Evolutionary conservation across 1,140 invertebrate species (phyloP).

Genomic region (Spodoptera frugiperda): DNA sequence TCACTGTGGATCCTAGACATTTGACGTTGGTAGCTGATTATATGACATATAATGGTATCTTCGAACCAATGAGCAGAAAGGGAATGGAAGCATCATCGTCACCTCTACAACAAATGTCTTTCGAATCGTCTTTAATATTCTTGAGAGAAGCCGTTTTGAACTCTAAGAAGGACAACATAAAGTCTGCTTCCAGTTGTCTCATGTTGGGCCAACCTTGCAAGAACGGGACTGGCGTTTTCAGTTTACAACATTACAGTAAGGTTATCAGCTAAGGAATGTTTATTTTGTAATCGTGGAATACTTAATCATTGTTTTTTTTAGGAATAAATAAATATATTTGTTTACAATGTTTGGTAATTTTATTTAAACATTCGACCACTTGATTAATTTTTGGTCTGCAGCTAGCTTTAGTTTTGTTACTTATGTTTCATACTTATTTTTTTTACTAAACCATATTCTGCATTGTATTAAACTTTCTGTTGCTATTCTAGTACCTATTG

Average conservation of each 20-base stretch:
- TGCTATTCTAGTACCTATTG: too few species aligned
- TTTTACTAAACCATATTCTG: too few species aligned
- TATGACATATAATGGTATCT: conserved; percentile 98
- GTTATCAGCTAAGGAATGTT: conserved; percentile 41
- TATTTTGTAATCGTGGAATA: background rate
- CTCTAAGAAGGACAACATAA: conserved; percentile 90
- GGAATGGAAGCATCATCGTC: conserved; percentile 96
- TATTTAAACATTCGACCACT: too few species aligned
- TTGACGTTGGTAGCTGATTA: conserved; percentile 97
- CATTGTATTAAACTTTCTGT: too few species aligned
- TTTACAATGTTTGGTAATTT: background rate
- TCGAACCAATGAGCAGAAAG: conserved; percentile 95
- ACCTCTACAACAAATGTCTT: conserved; percentile 99
- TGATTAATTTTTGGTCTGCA: too few species aligned
- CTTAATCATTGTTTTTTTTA: conserved; percentile 28
- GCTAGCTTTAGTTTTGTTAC: too few species aligned
- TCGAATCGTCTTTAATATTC: conserved; percentile 96
- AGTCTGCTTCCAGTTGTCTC: conserved; percentile 95
- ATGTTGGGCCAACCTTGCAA: conserved; percentile 94
- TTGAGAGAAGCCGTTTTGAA: conserved; percentile 93
- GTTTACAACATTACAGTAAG: conserved; percentile 67
- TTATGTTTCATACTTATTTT: too few species aligned
- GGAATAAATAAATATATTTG: conserved; percentile 31
- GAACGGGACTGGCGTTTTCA: conserved; percentile 94
- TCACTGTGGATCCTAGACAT: conserved; percentile 97